Evolutionary conservation across 2,113 vertebrate genomes (phyloP).

Genomic region (Callionymus lyra): DNA sequence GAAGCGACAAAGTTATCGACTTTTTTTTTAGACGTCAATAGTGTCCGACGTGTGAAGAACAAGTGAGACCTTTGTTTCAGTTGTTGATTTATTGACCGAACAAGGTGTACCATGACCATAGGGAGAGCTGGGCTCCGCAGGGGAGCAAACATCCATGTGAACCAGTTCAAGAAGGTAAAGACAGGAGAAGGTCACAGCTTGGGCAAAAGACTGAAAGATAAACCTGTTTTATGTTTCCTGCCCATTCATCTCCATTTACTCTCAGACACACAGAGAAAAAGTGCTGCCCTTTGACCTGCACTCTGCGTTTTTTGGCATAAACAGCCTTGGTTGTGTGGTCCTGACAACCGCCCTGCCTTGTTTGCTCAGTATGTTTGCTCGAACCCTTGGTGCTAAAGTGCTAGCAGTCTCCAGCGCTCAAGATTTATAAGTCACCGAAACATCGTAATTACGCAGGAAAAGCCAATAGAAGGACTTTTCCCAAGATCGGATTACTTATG

Average conservation of each 20-base stretch:
- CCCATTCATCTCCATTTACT: constrained; percentile 40
- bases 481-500: too few relatives aligned
- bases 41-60: constrained; percentile 16
- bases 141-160: constrained; percentile 21
- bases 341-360: constrained; percentile 30
- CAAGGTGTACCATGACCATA: constrained; percentile 21
- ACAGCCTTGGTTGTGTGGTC: constrained; percentile 20
- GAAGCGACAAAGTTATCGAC: too few relatives aligned
- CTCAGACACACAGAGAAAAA: constrained; percentile 19
- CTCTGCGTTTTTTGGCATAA: constrained; percentile 21
- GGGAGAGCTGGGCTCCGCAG: constrained; percentile 16
- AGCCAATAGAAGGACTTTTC: too few relatives aligned
- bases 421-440: too few relatives aligned
- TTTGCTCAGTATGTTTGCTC: constrained; percentile 49
- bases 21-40: constrained; percentile 14
- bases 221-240: constrained; percentile 51
- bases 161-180: neutral
- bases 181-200: constrained; percentile 27
- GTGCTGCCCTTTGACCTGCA: constrained; percentile 17
- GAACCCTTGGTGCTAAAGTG: constrained; percentile 21
- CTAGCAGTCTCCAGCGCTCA: constrained; percentile 1
- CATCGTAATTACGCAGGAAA: too few relatives aligned
- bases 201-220: constrained; percentile 38
- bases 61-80: constrained; percentile 23
- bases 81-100: constrained; percentile 36